Conservation (phyloP, 1,140 invertebrate species). For the Subanguina moxae region DNA sequence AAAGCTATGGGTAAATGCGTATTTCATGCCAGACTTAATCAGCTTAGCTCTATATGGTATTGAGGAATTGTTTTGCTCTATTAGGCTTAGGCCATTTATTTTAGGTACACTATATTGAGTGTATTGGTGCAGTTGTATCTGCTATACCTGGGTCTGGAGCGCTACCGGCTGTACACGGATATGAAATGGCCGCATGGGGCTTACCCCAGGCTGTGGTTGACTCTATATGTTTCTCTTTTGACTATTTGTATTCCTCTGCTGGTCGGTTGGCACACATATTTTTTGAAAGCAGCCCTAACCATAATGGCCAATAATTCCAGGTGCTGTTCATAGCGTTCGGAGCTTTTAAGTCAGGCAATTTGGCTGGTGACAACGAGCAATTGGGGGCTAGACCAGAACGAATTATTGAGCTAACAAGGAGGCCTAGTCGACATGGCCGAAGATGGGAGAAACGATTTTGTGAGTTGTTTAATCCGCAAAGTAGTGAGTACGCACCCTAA, state of each 20-base stretch:
- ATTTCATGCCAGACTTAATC: slow-evolving; percentile 2
- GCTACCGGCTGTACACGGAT: slow-evolving; percentile 55
- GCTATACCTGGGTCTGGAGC: slow-evolving; percentile 54
- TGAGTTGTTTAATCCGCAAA: too few species aligned
- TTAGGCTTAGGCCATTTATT: too few species aligned
- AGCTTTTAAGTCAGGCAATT: slow-evolving; percentile 54
- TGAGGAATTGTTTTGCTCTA: neutral
- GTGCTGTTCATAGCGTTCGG: slow-evolving; percentile 46
- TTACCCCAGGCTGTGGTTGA: slow-evolving; percentile 50
- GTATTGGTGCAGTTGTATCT: slow-evolving; percentile 47
- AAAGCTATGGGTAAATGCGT: neutral
- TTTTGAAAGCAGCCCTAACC: too few species aligned
- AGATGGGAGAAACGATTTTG: slow-evolving; percentile 9
- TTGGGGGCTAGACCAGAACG: slow-evolving; percentile 45
- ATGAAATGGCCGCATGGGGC: slow-evolving; percentile 56
- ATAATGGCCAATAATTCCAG: slow-evolving; percentile 10
- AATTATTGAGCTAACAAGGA: slow-evolving; percentile 37
- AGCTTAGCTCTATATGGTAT: slow-evolving; percentile 4
- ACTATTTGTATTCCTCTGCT: slow-evolving; percentile 47
- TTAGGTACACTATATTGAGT: slow-evolving; percentile 8
- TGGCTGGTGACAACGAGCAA: slow-evolving; percentile 56
- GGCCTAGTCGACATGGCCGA: slow-evolving; percentile 9
- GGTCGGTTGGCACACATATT: slow-evolving; percentile 24
- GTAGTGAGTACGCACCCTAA: too few species aligned
- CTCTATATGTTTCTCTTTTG: slow-evolving; percentile 44